Evolutionary conservation across 2,888 invertebrate species (phyloP), one percentile per base, ranked within the genome.

Genomic region (Syritta pipiens): DNA sequence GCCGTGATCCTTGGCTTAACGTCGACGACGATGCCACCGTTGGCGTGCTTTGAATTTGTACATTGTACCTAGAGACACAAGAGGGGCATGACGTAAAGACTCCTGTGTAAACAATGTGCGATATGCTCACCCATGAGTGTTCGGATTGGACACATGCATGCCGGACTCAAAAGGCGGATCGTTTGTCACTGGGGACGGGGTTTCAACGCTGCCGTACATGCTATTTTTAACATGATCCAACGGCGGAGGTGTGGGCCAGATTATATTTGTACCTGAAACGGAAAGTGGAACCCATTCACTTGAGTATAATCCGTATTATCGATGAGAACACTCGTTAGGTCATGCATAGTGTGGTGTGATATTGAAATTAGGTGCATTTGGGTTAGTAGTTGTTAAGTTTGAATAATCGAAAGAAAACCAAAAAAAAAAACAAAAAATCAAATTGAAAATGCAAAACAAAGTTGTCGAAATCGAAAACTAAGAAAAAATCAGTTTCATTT

Each of bases 121-220:
- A 10, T 9, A 17, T 40, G 12, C 84, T 83, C 77, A 88, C 88
- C 89, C 89, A 83, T 89, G 88, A 22, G 89, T 86, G 83, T 88
- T 89, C 19, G 89, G 89, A 86, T 88, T 89, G 26, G 88, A 86
- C 49, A 84, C 85, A 60, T 87, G 85, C 46, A 74, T 84, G 46
- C 84, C 83, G 74, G 83, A 84, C 42, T 87, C 88, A 48, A 84
- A 85, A 3, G 85, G 86, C 49, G 86, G 85, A 24, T 89, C 88
- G 81, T 86, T 88, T 72, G 86, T 86, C 19, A 89, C 82, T 2
- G 89, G 89, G 0, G 89, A 89, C 20, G 89, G 89, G 14, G 87
- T 86, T 82, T 89, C 89, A 4, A 88, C 85, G 65, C 88, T 89
- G 55, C 88, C 88, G 83, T 86, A 89, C 1, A 87, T 86, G 81